A percentile compares a stretch with the other conserved stretches of the same genome.
Evolutionary conservation across 2,888 invertebrate species (phyloP).

Genomic region (Chrysolina haemoptera): DNA sequence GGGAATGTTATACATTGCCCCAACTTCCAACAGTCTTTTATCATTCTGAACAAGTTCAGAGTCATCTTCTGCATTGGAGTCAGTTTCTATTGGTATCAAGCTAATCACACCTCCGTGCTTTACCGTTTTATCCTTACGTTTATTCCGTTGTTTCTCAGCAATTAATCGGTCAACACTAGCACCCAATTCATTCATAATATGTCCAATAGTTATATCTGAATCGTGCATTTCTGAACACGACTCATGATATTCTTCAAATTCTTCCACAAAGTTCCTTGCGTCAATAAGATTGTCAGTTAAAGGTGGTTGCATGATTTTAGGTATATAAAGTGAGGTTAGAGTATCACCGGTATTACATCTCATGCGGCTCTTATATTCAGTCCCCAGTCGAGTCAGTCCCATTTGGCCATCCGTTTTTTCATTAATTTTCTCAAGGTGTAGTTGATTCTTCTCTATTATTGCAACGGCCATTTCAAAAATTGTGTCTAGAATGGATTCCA

Average conservation of each 20-base stretch:
- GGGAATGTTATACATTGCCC: slow-evolving; percentile 67
- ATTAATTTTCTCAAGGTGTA: slow-evolving; percentile 51
- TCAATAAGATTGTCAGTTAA: slow-evolving; percentile 62
- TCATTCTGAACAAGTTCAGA: slow-evolving; percentile 65
- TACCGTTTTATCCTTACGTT: slow-evolving; percentile 63
- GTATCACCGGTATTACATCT: slow-evolving; percentile 63
- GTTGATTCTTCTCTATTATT: slow-evolving; percentile 60
- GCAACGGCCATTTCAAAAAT: slow-evolving; percentile 64
- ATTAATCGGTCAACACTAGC: slow-evolving; percentile 57
- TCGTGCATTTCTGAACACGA: slow-evolving; percentile 67
- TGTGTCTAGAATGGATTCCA: slow-evolving; percentile 60
- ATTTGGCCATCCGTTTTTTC: slow-evolving; percentile 38
- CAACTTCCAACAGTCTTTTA: slow-evolving; percentile 66
- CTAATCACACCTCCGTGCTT: slow-evolving; percentile 68
- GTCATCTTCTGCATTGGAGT: slow-evolving; percentile 68
- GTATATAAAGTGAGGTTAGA: slow-evolving; percentile 59
- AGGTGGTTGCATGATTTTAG: slow-evolving; percentile 62
- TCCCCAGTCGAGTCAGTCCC: slow-evolving; percentile 39
- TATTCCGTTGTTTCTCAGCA: slow-evolving; percentile 52
- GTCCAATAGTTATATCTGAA: slow-evolving; percentile 58
- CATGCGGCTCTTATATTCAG: slow-evolving; percentile 53
- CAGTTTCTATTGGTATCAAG: slow-evolving; percentile 66
- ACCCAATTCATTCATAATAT: slow-evolving; percentile 57
- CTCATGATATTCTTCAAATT: slow-evolving; percentile 69
- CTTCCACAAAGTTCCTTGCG: slow-evolving; percentile 67